phyloP scores from a whole-genome alignment of 2,888 invertebrate genomes.

The Sinopyrophorus schimmeli region DNA sequence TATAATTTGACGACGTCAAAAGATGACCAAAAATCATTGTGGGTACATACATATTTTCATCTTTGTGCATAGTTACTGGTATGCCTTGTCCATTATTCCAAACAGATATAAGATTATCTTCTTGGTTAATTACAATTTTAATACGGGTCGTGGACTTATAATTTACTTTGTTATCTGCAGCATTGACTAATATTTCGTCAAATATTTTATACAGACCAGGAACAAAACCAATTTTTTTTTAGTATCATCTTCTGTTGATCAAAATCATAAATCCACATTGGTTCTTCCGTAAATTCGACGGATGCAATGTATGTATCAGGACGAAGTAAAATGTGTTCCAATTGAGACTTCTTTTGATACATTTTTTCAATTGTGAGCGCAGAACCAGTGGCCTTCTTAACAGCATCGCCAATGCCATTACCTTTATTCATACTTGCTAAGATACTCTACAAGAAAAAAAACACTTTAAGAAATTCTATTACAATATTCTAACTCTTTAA shows the following conservation, averaged over 20 bases:
- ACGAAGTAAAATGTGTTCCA: constrained; percentile 95
- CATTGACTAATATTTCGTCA: constrained; percentile 99
- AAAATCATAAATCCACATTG: constrained; percentile 92
- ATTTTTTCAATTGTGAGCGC: constrained; percentile 82
- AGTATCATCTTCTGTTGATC: constrained; percentile 77
- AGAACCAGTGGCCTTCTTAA: constrained; percentile 17
- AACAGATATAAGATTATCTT: constrained; percentile 86
- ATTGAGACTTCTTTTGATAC: constrained; percentile 97
- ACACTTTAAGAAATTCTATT: too few species aligned
- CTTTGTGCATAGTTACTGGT: constrained; percentile 95
- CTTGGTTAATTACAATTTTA: constrained; percentile 85
- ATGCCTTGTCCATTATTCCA: constrained; percentile 99
- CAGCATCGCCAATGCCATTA: constrained; percentile 17
- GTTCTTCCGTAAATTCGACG: constrained; percentile 76
- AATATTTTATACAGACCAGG: constrained; percentile 98
- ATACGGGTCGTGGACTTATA: constrained; percentile 90
- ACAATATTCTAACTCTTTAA: too few species aligned
- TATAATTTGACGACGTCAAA: constrained; percentile 97
- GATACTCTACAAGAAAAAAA: too few species aligned
- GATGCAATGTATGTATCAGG: constrained; percentile 99
- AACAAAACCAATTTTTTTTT: constrained; percentile 86
- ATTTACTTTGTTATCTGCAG: constrained; percentile 96
- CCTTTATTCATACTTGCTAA: too few species aligned
- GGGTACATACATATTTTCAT: constrained; percentile 98
- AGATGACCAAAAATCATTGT: constrained; percentile 99